Conservation (phyloP, 2,888 invertebrate species). For the Julus scandinavius region DNA sequence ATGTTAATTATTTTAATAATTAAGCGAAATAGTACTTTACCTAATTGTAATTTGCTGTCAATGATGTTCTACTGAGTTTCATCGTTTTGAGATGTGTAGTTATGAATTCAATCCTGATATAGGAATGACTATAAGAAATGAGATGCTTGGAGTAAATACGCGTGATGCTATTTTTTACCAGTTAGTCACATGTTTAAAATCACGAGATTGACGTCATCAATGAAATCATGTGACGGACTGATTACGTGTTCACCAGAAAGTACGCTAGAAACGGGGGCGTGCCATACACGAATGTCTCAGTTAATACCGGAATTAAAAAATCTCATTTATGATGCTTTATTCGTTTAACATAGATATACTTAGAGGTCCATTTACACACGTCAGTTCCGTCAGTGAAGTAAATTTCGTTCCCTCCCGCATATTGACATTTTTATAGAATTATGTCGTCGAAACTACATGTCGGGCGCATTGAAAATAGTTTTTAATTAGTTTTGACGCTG, state of each 20-base stretch:
- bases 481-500: no score
- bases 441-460: no score
- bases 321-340: no score
- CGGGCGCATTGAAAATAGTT: no score
- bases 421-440: no score
- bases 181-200: slow-evolving; percentile 14
- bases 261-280: neutral
- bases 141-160: neutral
- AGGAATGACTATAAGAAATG: neutral
- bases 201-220: slow-evolving; percentile 17
- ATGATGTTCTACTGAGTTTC: neutral
- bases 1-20: no score
- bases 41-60: neutral
- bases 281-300: no score
- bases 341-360: no score
- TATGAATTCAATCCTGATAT: neutral
- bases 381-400: no score
- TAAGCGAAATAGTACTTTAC: neutral
- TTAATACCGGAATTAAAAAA: no score
- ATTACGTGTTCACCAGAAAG: neutral
- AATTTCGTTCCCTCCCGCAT: no score
- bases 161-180: neutral
- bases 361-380: no score
- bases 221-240: neutral
- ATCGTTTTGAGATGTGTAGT: neutral